Evolutionary conservation across 2,888 invertebrate genomes (phyloP), one percentile per base, ranked within the genome.

Genomic region (Zootermopsis nevadensis): DNA sequence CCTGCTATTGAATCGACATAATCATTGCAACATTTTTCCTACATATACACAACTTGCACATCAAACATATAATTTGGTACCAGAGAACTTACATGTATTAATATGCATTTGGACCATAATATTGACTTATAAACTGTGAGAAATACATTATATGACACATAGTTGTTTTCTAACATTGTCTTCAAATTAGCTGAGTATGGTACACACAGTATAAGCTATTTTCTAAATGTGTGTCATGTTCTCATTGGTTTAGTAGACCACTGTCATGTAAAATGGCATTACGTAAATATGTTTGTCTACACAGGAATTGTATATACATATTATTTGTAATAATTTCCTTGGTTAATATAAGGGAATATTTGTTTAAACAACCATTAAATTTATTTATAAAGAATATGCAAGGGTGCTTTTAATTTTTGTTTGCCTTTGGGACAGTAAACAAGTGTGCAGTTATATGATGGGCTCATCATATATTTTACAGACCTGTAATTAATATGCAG

Each of bases 61-160:
- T 74, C 38, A 74, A 74, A 74, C 74, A 74, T 74, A 15, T 74
- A 74, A n/a, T 74, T 74, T 69, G 69, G 74, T 74, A 74, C 42
- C 74, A 74, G 19, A 74, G 74, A 74, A 38, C 12, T 74, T 22
- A 74, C 74, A 74, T n/a, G 35, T 24, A 74, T 69, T 38, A n/a
- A 24, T 74, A 38, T 74, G 38, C 6, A 69, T 30, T 15, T 69
- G 31, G 69, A 69, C 69, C 12, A 33, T 69, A 33, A 60, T 33
- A 31, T 33, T 27, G 66, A 27, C 27, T n/a, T 66, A 66, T 7
- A 30, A 66, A 66, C 66, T 66, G 66, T 66, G 6, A 69, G 33
- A 69, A 74, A 38, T 74, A 74, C 74, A 42, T 74, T 74, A 38
- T 38, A 69, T 69, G 27, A 69, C 31, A 69, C 7, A 12, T n/a